phyloP scores from a whole-genome alignment of 2,113 vertebrate genomes.

The Craseonycteris thonglongyai region DNA sequence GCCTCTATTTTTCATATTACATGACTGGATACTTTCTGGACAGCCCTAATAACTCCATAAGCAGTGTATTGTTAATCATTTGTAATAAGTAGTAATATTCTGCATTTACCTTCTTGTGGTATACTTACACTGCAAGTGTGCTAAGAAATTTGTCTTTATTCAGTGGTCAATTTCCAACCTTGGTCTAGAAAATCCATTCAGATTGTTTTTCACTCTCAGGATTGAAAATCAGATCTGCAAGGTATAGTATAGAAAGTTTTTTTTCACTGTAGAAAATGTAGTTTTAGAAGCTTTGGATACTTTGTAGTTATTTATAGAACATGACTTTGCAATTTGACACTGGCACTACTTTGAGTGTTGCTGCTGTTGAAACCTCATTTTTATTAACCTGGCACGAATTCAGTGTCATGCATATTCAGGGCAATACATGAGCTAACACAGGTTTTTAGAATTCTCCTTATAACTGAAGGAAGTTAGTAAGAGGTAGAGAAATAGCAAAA shows the following conservation, averaged over 20 bases:
- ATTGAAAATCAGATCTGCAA: not conserved
- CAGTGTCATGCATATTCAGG: not conserved
- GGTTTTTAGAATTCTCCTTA: constrained; percentile 8
- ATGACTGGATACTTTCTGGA: too few species aligned
- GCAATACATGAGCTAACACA: not conserved
- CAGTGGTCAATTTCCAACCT: not conserved
- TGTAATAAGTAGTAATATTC: not conserved
- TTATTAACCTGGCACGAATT: not conserved
- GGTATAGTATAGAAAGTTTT: not conserved
- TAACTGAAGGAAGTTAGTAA: not conserved
- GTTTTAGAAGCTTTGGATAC: not conserved
- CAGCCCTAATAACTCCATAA: too few species aligned
- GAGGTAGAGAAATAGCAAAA: not conserved
- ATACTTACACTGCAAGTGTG: not conserved
- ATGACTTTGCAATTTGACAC: not conserved
- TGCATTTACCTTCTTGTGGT: not conserved
- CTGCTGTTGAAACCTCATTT: not conserved
- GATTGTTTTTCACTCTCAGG: not conserved
- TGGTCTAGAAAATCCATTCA: not conserved
- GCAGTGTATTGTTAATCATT: not conserved
- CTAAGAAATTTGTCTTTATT: not conserved
- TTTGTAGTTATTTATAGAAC: not conserved
- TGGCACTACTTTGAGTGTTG: not conserved
- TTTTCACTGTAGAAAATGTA: not conserved
- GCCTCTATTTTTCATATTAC: too few species aligned